Evolutionary conservation across 2,888 invertebrate species (phyloP), one percentile per base, ranked within the genome.

Genomic region (Phrixothrix hirtus): DNA sequence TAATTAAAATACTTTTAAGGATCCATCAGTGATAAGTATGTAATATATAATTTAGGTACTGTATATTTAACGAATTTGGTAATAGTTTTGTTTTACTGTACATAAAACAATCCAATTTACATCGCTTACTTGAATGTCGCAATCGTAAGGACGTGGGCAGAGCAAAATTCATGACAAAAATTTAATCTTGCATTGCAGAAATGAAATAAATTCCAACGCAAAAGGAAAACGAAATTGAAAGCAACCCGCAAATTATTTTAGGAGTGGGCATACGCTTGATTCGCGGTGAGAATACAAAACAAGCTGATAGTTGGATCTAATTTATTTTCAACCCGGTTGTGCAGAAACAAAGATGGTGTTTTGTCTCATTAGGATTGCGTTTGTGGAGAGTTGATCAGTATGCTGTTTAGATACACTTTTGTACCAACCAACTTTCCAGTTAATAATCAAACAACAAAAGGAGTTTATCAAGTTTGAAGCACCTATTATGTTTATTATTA

Each of bases 161-260:
- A 36, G 26, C n/a, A 42, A 39, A 53, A 50, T 45, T 50, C 50
- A 48, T 32, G 53, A 44, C 48, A 62, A 64, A 65, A 65, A 65
- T 65, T 65, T 65, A 64, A 65, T 64, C 63, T 64, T 61, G 62
- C 62, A 59, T 62, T 60, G 63, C 63, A 56, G 61, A 63, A 64
- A 68, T 68, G 65, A 67, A 68, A 68, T 62, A 60, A 64, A 67
- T 64, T 57, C 64, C 63, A 51, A 57, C 55, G 49, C 52, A 65
- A 60, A 63, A 59, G 60, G 61, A 67, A 64, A 66, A 63, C 62
- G 64, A 66, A 63, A 63, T 65, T 57, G 60, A 61, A 64, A 69
- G 61, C 64, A 66, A 66, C 65, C 66, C 66, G 65, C 66, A 65
- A 66, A 66, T 66, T 66, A 66, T 66, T 66, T 66, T 66, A 65